Evolutionary conservation across 23 tunicate genomes (phyloP).

Genomic region (Botrylloides violaceus): DNA sequence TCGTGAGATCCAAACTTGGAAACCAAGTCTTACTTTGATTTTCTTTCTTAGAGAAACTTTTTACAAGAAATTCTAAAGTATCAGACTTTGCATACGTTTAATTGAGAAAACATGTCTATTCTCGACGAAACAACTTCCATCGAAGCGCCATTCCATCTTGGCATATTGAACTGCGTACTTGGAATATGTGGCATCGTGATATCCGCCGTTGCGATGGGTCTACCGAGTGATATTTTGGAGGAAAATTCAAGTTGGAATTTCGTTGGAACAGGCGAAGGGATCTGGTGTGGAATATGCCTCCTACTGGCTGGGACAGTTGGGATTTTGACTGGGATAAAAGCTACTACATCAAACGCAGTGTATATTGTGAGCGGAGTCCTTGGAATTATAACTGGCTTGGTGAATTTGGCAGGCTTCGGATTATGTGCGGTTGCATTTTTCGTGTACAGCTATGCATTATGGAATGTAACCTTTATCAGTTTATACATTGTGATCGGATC

Average conservation of each 20-base stretch:
- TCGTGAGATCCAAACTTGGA: no score
- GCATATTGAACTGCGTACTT: neutral
- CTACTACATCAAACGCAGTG: neutral
- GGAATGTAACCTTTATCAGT: neutral
- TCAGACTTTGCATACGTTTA: no score
- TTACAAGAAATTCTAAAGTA: no score
- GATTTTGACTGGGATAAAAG: neutral
- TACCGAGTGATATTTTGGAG: neutral
- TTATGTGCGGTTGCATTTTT: neutral
- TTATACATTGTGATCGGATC: neutral
- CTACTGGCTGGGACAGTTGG: neutral
- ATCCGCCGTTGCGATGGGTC: neutral
- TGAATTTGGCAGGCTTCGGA: neutral
- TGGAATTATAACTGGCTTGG: neutral
- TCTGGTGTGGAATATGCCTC: neutral
- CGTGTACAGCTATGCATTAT: neutral
- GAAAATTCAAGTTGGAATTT: neutral
- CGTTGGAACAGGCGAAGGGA: neutral
- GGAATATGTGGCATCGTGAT: neutral
- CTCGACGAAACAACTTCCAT: no score
- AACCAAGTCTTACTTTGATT: no score
- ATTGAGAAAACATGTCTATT: no score
- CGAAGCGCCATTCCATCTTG: neutral
- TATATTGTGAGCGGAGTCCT: neutral
- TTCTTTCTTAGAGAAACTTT: no score